Conservation (phyloP, 2,113 vertebrate species). For the Plectropomus leopardus region DNA sequence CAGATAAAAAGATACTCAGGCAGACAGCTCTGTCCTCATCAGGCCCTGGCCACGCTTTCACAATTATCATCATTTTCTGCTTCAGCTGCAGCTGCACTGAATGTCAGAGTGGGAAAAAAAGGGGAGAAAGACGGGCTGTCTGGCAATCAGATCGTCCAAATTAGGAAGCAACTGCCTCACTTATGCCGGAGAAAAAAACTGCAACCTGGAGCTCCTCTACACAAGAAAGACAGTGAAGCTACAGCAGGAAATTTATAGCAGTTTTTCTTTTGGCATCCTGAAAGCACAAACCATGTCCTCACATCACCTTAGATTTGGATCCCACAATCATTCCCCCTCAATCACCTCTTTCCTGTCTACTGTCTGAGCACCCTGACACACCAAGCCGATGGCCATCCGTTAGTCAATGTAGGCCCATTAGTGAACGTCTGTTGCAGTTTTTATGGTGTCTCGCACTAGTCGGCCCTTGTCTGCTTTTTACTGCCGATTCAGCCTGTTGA, state of each 20-base stretch:
- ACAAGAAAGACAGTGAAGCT: neutral
- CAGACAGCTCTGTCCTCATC: constrained; percentile 34
- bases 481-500: too few species aligned
- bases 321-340: neutral
- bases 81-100: constrained; percentile 26
- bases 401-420: too few species aligned
- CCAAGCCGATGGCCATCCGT: too few species aligned
- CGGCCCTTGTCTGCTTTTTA: too few species aligned
- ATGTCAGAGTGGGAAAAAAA: neutral
- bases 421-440: too few species aligned
- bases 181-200: neutral
- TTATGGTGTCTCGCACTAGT: too few species aligned
- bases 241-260: neutral
- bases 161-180: neutral
- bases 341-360: neutral
- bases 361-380: too few species aligned
- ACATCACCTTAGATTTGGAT: neutral
- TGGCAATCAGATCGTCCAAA: constrained; percentile 4
- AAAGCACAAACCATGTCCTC: neutral
- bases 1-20: constrained; percentile 40
- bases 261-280: neutral
- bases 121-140: neutral
- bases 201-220: neutral
- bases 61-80: constrained; percentile 35
- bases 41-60: constrained; percentile 12